These are phyloP conservation scores for Cepaea hortensis DNA, from an alignment of 2,888 invertebrate species.

Conservation along the genomic window DNA sequence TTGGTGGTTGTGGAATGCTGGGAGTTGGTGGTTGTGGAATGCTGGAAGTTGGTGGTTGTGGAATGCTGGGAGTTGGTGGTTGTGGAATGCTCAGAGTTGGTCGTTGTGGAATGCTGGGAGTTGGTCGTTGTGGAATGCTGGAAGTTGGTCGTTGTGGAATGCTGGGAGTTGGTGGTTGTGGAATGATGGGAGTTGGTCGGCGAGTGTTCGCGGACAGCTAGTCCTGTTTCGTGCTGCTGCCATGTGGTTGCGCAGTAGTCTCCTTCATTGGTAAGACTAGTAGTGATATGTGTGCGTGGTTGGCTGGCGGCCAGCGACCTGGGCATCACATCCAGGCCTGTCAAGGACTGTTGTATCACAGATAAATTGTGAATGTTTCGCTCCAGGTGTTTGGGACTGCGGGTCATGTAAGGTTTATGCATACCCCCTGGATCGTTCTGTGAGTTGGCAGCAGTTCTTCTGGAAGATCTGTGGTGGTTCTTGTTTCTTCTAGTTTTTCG, in stretches of 20 bases:
- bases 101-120: constrained; percentile 9
- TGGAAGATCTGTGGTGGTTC: not conserved
- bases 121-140: constrained; percentile 10
- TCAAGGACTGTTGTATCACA: constrained; percentile 6
- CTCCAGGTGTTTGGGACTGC: constrained; percentile 30
- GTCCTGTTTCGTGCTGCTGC: not conserved
- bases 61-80: not conserved
- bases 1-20: not conserved
- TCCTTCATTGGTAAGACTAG: not conserved
- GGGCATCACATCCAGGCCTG: not conserved
- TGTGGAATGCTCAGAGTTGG: constrained; percentile 5
- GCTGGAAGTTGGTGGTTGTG: not conserved
- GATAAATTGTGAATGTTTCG: not conserved
- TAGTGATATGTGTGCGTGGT: not conserved
- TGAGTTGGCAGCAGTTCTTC: not conserved
- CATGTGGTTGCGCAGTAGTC: not conserved
- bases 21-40: not conserved
- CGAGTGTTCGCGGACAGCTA: too few relatives aligned
- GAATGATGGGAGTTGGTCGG: constrained; percentile 1
- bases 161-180: not conserved
- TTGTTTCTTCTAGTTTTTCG: constrained; percentile 22
- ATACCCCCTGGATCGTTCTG: not conserved
- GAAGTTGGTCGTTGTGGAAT: not conserved
- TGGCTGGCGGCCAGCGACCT: not conserved
- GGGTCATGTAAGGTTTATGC: not conserved